Evolutionary conservation across 2,797 vertebrate genomes (phyloP).

Genomic region (Molossus alvarezi): DNA sequence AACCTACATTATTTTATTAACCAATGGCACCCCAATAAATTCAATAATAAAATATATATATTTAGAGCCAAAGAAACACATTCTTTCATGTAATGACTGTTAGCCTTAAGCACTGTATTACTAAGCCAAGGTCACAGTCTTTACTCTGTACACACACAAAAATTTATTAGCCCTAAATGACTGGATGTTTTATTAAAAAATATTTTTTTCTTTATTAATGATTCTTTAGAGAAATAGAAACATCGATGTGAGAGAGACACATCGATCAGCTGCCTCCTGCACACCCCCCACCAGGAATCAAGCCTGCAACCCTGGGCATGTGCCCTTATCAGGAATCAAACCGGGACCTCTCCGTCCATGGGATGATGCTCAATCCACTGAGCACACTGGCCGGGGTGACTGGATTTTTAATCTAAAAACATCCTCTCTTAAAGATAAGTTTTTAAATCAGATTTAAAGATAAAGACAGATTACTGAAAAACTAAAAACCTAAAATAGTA

Average conservation of each 20-base stretch:
- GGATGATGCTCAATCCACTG: too few relatives aligned
- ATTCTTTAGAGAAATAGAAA: too few relatives aligned
- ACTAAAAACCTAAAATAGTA: slow-evolving; percentile 68
- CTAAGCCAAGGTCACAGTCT: slow-evolving; percentile 67
- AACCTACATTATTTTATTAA: neutral
- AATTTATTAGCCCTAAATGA: slow-evolving; percentile 53
- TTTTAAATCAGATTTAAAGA: slow-evolving; percentile 67
- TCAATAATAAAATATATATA: neutral
- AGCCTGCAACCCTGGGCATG: too few relatives aligned
- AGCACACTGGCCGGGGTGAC: neutral
- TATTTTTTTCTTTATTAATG: too few relatives aligned
- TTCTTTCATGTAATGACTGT: slow-evolving; percentile 60
- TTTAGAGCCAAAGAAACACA: slow-evolving; percentile 6
- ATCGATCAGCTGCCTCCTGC: too few relatives aligned
- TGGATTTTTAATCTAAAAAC: slow-evolving; percentile 34
- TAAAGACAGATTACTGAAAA: slow-evolving; percentile 79
- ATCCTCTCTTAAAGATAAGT: slow-evolving; percentile 49
- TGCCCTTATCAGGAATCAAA: too few relatives aligned
- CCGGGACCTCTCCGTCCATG: too few relatives aligned
- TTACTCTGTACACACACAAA: neutral
- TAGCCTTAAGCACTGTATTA: slow-evolving; percentile 44
- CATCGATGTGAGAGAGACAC: too few relatives aligned
- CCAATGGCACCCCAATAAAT: neutral
- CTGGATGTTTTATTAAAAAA: neutral
- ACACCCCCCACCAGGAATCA: too few relatives aligned